Conservation (phyloP, 2,888 invertebrate genomes). For the Oligia strigilis region DNA sequence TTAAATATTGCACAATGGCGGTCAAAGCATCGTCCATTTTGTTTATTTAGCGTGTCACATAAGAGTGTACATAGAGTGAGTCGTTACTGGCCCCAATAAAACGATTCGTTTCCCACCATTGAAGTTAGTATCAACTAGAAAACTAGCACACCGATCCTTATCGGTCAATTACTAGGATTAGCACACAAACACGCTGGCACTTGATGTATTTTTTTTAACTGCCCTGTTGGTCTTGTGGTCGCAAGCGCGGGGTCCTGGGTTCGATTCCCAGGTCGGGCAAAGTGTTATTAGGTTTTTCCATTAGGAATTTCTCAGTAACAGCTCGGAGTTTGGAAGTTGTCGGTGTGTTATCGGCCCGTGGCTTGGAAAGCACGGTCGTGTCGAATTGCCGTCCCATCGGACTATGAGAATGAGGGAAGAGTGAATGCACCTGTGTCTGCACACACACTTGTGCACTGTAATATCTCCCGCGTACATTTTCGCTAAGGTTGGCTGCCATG, state of each 20-base stretch:
- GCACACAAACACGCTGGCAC: conserved; percentile 38
- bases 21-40: conserved; percentile 27
- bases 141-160: conserved; percentile 64
- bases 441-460: background rate
- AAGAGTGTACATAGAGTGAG: conserved; percentile 31
- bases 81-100: conserved; percentile 50
- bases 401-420: background rate
- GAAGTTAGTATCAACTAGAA: conserved; percentile 19
- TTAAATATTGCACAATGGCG: conserved; percentile 29
- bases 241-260: background rate
- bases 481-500: background rate
- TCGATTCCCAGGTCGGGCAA: background rate
- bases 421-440: background rate
- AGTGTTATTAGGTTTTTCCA: background rate
- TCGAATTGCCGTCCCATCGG: background rate
- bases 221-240: background rate
- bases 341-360: background rate
- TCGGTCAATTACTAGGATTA: conserved; percentile 65
- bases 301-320: too few relatives aligned
- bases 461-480: background rate
- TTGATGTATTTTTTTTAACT: conserved; percentile 8
- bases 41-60: conserved; percentile 38
- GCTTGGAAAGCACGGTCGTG: background rate
- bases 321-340: background rate
- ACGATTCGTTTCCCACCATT: conserved; percentile 50